Evolutionary conservation across 2,888 invertebrate species (phyloP).

Genomic region (Plebejus anna): DNA sequence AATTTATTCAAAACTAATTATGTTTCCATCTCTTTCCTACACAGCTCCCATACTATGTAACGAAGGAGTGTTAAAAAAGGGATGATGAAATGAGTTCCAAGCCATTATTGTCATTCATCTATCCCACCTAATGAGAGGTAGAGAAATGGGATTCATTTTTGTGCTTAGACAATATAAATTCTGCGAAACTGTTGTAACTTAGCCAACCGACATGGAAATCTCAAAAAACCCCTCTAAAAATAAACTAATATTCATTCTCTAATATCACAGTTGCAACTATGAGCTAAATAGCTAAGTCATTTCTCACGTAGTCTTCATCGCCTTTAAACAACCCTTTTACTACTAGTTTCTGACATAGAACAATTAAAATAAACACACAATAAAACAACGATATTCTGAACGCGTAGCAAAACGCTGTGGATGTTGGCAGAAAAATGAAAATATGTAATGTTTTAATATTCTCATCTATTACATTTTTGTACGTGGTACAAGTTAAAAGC

Average conservation of each 20-base stretch:
- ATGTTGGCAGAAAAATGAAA: conserved; percentile 56
- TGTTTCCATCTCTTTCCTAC: too few relatives aligned
- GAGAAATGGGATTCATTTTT: too few relatives aligned
- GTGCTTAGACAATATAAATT: too few relatives aligned
- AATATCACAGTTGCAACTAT: neutral
- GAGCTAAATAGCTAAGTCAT: neutral
- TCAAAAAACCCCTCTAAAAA: too few relatives aligned
- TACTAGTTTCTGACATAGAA: neutral
- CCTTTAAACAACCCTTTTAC: neutral
- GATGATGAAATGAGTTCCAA: too few relatives aligned
- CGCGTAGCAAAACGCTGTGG: conserved; percentile 4
- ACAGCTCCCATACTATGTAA: too few relatives aligned
- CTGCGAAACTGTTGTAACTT: too few relatives aligned
- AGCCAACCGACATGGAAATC: too few relatives aligned
- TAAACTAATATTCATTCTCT: neutral
- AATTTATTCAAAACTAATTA: too few relatives aligned
- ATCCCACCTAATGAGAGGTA: too few relatives aligned
- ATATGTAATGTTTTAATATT: conserved; percentile 79
- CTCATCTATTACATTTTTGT: conserved; percentile 57
- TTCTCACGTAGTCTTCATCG: neutral
- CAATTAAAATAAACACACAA: conserved; percentile 11
- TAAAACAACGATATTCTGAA: conserved; percentile 2
- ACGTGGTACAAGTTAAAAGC: conserved; percentile 41
- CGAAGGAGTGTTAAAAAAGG: too few relatives aligned
- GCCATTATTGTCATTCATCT: too few relatives aligned